Percentiles rank a stretch among this genome's conserved stretches.
phyloP scores from a whole-genome alignment of 2,113 vertebrate species.

The Nanorana parkeri region DNA sequence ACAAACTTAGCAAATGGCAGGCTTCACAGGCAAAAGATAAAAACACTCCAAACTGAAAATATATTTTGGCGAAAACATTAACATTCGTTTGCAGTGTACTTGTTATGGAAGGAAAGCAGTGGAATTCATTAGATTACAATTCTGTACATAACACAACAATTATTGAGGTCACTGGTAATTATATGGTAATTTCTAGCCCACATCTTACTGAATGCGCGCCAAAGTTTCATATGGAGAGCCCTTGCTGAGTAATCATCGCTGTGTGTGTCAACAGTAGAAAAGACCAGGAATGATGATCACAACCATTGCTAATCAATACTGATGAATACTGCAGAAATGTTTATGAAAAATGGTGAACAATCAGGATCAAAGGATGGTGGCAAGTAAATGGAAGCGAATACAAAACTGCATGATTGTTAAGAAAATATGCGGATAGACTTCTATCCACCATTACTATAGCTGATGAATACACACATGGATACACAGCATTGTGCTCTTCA shows the following conservation, averaged over 20 bases:
- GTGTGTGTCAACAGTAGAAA: background rate
- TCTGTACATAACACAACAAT: slow-evolving; percentile 6
- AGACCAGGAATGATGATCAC: background rate
- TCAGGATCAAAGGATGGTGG: background rate
- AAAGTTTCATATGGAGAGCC: background rate
- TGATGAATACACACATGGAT: no score
- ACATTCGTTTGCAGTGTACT: background rate
- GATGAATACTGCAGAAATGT: background rate
- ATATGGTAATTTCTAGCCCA: background rate
- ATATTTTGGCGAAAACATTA: background rate
- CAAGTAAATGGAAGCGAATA: background rate
- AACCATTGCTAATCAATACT: slow-evolving; percentile 2
- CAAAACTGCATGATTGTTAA: background rate
- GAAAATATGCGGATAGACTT: background rate
- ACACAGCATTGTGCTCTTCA: no score
- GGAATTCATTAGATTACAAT: background rate
- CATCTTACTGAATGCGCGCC: background rate
- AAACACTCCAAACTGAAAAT: background rate
- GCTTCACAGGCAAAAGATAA: background rate
- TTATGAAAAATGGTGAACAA: slow-evolving; percentile 3
- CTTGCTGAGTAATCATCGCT: background rate
- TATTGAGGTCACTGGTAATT: slow-evolving; percentile 26
- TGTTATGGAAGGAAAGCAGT: background rate
- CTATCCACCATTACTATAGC: background rate
- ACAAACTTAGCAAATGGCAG: background rate